phyloP scores from a whole-genome alignment of 2,113 vertebrate species.

The Morone chrysops region DNA sequence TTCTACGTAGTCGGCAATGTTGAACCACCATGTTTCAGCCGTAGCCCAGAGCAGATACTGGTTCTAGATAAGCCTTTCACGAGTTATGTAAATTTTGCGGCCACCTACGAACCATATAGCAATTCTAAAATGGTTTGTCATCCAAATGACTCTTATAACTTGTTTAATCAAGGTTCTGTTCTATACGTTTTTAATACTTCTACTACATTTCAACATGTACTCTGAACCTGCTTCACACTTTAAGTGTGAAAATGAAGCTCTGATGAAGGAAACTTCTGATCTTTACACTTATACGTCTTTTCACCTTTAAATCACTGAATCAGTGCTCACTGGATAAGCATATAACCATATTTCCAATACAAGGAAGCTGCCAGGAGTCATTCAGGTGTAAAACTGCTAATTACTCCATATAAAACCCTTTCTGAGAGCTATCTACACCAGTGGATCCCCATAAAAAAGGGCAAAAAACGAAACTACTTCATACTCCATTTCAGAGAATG shows the following conservation, averaged over 20 bases:
- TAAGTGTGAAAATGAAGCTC: neutral
- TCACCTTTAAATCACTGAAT: neutral
- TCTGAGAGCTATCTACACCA: neutral
- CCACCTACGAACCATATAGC: too few species aligned
- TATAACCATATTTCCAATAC: neutral
- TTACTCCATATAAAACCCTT: constrained; percentile 7
- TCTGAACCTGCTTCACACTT: neutral
- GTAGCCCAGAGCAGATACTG: too few species aligned
- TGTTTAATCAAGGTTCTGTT: too few species aligned
- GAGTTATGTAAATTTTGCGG: too few species aligned
- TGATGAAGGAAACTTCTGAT: neutral
- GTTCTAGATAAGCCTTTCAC: too few species aligned
- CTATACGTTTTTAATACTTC: neutral
- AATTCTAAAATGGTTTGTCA: too few species aligned
- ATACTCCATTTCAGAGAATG: neutral
- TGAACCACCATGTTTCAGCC: too few species aligned
- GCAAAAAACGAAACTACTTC: neutral
- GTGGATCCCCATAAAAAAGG: neutral
- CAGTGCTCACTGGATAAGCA: neutral
- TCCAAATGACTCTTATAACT: too few species aligned
- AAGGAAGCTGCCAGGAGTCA: neutral
- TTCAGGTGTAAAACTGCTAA: constrained; percentile 19
- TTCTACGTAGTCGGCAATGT: too few species aligned
- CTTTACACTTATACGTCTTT: neutral
- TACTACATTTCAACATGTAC: neutral